phyloP scores from a whole-genome alignment of 2,797 vertebrate species.

The Megaceryle alcyon region DNA sequence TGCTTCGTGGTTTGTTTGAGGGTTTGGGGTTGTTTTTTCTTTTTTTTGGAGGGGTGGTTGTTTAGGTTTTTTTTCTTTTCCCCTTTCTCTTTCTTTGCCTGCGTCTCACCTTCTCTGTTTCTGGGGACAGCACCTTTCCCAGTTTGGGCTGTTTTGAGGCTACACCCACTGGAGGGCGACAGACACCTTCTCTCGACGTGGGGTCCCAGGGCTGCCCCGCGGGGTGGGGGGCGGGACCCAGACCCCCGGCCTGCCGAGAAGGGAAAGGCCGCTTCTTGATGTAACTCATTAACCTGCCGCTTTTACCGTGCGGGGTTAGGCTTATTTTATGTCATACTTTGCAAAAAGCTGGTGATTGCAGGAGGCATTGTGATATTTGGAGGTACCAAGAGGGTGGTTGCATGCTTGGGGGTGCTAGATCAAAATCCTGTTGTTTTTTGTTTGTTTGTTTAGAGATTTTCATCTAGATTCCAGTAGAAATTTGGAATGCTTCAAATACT shows the following conservation, averaged over 20 bases:
- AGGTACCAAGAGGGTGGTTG: background rate
- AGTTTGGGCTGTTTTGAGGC: background rate
- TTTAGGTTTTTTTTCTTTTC: background rate
- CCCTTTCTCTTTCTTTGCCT: background rate
- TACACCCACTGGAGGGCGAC: constrained; percentile 47
- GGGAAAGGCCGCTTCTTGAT: background rate
- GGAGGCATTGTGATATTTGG: background rate
- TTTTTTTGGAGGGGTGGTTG: no score
- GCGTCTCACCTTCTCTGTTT: background rate
- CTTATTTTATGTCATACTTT: background rate
- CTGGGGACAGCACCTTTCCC: background rate
- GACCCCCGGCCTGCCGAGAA: background rate
- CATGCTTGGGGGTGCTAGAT: background rate
- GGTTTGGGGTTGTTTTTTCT: no score
- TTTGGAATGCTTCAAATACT: background rate
- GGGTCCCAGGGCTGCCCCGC: background rate
- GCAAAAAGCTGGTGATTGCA: background rate
- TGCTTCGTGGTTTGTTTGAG: background rate
- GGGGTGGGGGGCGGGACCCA: background rate
- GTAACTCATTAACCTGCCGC: background rate
- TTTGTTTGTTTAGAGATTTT: background rate
- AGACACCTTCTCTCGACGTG: background rate
- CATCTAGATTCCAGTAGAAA: background rate
- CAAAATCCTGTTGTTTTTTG: background rate
- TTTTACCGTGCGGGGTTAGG: accelerated